Evolutionary conservation across 37 sponge, comb jelly and placozoan species (phyloP).

Genomic region (Ianthella basta): DNA sequence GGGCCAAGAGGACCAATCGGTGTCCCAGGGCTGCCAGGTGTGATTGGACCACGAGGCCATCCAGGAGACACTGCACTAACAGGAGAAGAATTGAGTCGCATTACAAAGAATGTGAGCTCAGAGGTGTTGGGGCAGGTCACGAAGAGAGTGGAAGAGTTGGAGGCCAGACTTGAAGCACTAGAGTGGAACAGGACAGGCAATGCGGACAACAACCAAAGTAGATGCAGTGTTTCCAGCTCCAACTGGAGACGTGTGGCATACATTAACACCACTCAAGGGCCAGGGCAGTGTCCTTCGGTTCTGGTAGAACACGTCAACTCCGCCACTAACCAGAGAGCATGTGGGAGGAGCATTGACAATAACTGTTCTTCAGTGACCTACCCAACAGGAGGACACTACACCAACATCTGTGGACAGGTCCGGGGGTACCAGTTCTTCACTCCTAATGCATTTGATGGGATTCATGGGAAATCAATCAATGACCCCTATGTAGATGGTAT

Average conservation of each 20-base stretch:
- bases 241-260: slow-evolving; percentile 40
- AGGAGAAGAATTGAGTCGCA: too few relatives aligned
- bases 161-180: not conserved
- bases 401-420: slow-evolving; percentile 51
- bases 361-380: slow-evolving; percentile 28
- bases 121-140: too few relatives aligned
- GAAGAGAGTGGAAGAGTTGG: too few relatives aligned
- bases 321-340: not conserved
- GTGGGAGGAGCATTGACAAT: not conserved
- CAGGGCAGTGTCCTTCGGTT: slow-evolving; percentile 29
- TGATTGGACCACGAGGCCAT: too few relatives aligned
- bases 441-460: slow-evolving; percentile 17
- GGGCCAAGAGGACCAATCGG: too few relatives aligned
- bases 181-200: too few relatives aligned
- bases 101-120: too few relatives aligned
- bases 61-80: too few relatives aligned
- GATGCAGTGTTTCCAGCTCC: not conserved
- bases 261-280: slow-evolving; percentile 35
- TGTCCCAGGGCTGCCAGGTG: too few relatives aligned
- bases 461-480: not conserved
- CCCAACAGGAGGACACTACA: slow-evolving; percentile 4
- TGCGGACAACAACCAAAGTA: not conserved
- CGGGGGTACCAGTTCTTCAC: slow-evolving; percentile 32
- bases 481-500: slow-evolving; percentile 18
- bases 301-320: not conserved